Percentiles rank a stretch among this genome's conserved stretches.
Evolutionary conservation across 2,888 invertebrate genomes (phyloP).

Genomic region (Adelphocoris suturalis): DNA sequence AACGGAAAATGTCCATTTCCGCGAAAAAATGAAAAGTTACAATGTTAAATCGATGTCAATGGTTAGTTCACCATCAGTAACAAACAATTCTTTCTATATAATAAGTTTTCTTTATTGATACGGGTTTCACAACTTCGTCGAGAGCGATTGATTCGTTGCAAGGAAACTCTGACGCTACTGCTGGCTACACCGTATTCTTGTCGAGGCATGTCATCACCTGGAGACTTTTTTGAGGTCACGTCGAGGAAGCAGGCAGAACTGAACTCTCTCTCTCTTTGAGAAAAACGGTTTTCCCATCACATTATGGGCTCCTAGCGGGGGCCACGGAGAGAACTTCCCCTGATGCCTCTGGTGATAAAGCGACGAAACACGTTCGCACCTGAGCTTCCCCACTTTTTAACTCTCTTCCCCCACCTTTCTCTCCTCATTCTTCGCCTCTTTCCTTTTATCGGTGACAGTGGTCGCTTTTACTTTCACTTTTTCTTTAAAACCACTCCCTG

Average conservation of each 20-base stretch:
- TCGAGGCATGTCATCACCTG: no score
- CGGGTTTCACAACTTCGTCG: no score
- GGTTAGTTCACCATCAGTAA: no score
- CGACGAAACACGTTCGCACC: slow-evolving; percentile 18
- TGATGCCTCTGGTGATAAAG: slow-evolving; percentile 8
- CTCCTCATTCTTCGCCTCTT: neutral
- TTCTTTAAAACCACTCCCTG: neutral
- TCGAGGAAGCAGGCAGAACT: neutral
- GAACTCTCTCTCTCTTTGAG: neutral
- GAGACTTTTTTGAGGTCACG: neutral
- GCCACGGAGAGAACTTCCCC: neutral
- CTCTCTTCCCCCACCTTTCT: neutral
- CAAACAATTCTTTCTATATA: no score
- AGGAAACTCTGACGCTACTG: no score
- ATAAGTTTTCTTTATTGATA: no score
- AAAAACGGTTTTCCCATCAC: slow-evolving; percentile 16
- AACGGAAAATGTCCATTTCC: no score
- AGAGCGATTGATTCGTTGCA: no score
- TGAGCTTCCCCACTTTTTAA: neutral
- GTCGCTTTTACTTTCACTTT: slow-evolving; percentile 21
- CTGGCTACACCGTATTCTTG: no score
- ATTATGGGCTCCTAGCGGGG: neutral
- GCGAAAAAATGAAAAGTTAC: no score
- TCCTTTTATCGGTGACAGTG: slow-evolving; percentile 11
- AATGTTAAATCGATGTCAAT: no score